phyloP scores from a whole-genome alignment of 2,888 invertebrate genomes.

The Rhyacophila evoluta region DNA sequence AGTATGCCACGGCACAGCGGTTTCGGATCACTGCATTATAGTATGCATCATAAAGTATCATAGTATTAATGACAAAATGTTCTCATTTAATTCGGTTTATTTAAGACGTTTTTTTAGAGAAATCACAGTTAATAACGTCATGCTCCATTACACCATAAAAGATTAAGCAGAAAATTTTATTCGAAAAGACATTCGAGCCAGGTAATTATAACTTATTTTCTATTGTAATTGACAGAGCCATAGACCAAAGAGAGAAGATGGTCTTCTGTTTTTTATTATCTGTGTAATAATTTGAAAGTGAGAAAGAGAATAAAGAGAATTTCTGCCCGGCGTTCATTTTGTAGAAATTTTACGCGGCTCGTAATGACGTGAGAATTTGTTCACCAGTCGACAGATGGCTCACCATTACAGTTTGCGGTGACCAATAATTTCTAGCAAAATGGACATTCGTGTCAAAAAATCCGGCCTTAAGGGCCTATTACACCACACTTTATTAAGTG shows the following conservation, averaged over 20 bases:
- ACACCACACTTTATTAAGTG: too few relatives aligned
- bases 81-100: too few relatives aligned
- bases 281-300: neutral
- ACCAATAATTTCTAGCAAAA: neutral
- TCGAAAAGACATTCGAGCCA: neutral
- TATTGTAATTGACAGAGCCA: neutral
- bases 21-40: too few relatives aligned
- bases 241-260: neutral
- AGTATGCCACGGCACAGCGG: too few relatives aligned
- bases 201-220: neutral
- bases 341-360: neutral
- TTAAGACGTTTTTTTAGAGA: too few relatives aligned
- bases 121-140: too few relatives aligned
- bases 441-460: too few relatives aligned
- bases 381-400: neutral
- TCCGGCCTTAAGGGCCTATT: too few relatives aligned
- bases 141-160: too few relatives aligned
- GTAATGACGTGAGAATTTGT: slow-evolving; percentile 17
- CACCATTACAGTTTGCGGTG: neutral
- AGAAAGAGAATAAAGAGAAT: neutral
- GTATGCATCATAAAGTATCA: too few relatives aligned
- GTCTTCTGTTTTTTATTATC: neutral
- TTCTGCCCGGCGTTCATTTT: neutral
- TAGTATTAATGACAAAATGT: too few relatives aligned
- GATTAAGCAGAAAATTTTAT: neutral